These are phyloP conservation scores for Atta cephalotes DNA, from an alignment of 1,140 invertebrate genomes.

Conservation along the genomic window DNA sequence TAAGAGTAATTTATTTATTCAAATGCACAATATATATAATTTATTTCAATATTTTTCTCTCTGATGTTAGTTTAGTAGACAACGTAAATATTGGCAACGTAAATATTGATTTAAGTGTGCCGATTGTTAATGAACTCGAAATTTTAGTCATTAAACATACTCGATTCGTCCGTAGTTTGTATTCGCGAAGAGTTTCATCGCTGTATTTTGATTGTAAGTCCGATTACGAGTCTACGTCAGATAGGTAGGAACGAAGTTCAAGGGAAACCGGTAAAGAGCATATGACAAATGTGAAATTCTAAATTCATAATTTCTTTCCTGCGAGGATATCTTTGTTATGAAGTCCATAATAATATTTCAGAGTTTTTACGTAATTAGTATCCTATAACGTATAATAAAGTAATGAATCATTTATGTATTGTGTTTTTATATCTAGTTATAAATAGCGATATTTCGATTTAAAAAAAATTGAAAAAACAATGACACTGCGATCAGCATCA, in stretches of 20 bases:
- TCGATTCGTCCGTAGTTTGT: slow-evolving; percentile 35
- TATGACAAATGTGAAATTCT: background rate
- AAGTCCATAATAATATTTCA: background rate
- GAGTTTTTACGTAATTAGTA: background rate
- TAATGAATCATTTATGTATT: slow-evolving; percentile 14
- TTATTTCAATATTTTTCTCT: background rate
- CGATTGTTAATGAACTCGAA: background rate
- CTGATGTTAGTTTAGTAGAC: background rate
- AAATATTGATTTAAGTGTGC: slow-evolving; percentile 35
- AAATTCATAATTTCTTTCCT: background rate
- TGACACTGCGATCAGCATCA: background rate
- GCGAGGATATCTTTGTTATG: background rate
- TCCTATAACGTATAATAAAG: background rate
- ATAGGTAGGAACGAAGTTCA: slow-evolving; percentile 64
- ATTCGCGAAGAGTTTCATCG: slow-evolving; percentile 26
- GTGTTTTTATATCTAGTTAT: background rate
- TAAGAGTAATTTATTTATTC: background rate
- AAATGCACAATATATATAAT: background rate
- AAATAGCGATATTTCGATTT: background rate
- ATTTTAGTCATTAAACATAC: slow-evolving; percentile 18
- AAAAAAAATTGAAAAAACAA: slow-evolving; percentile 15
- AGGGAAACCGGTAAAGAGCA: slow-evolving; percentile 43
- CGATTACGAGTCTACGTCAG: slow-evolving; percentile 26
- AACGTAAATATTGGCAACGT: background rate
- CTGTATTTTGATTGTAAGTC: slow-evolving; percentile 38